Percentiles rank a stretch among this genome's conserved stretches.
Conservation (phyloP, 1,140 invertebrate species). For the Amyelois transitella region DNA sequence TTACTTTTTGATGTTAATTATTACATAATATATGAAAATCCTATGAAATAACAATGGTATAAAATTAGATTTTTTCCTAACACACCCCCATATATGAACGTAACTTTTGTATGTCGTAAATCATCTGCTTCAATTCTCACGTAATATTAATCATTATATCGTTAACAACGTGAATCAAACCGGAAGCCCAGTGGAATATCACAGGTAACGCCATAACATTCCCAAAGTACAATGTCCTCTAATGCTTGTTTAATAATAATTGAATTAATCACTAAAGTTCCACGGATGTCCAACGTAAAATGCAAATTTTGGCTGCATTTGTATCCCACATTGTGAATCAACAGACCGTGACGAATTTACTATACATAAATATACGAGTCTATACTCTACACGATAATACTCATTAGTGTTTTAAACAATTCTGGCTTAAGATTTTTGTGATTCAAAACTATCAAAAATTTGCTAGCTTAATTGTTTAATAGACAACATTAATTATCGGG, state of each 20-base stretch:
- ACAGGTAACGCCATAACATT: constrained; percentile 2
- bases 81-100: too few species aligned
- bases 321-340: constrained; percentile 40
- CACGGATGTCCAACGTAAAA: constrained; percentile 43
- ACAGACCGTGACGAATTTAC: constrained; percentile 46
- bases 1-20: too few species aligned
- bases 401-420: constrained; percentile 34
- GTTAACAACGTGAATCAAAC: background rate
- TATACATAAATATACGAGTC: constrained; percentile 25
- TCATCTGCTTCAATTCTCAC: background rate
- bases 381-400: constrained; percentile 37
- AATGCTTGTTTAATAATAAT: constrained; percentile 38
- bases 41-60: too few species aligned
- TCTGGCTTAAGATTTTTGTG: background rate
- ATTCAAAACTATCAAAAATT: background rate
- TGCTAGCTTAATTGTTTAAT: background rate
- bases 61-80: too few species aligned
- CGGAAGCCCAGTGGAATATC: background rate
- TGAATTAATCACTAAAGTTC: constrained; percentile 51
- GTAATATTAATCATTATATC: background rate
- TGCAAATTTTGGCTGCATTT: constrained; percentile 63
- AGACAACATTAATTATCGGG: background rate
- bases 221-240: constrained; percentile 15
- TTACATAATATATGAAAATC: too few species aligned
- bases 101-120: background rate